Evolutionary conservation across 1,140 invertebrate species (phyloP), one percentile per base, ranked within the genome.

Genomic region (Patella vulgata): DNA sequence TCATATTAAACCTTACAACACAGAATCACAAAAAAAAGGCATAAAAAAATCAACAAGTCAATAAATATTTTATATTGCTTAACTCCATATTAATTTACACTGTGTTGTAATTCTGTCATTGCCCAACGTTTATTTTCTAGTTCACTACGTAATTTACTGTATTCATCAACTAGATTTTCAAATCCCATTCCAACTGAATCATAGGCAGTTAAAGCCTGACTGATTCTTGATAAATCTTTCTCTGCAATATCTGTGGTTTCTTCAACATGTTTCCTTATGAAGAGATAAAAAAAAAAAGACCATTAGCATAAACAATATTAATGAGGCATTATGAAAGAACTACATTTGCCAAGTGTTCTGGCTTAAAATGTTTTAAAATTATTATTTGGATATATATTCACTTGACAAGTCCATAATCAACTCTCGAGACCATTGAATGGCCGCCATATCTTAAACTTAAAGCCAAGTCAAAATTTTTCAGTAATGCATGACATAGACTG

Each of bases 111-210:
- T 42, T 74, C 66, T 4, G 58, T 42, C 12, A 79, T 44, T 9
- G 70, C 77, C 75, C 75, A 79, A 33, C 63, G 62, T 54, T 75
- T 76, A 46, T 75, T 74, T 31, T 79, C 77, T 23, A 78, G 50
- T 39, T 79, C 75, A n/a, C 54, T 54, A 40, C 60, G 56, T 46
- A 79, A 54, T 30, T 63, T 33, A 11, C 64, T 67, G 51, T 68
- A 78, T 30, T 79, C 75, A 19, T 74, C 42, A 0, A 78, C 75
- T 23, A 79, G 63, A 1, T 57, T 43, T 19, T 73, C 70, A 66
- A 79, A 79, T 12, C 68, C 74, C 42, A 60, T 59, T 17, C 75
- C 75, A 11, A 79, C 62, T 42, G 66, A 55, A 21, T 71, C 48
- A 47, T 74, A 78, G 0, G 75, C 61, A 3, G 63, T 33, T 17